phyloP scores from a whole-genome alignment of 2,888 invertebrate species.

The Pyrrhia umbra region DNA sequence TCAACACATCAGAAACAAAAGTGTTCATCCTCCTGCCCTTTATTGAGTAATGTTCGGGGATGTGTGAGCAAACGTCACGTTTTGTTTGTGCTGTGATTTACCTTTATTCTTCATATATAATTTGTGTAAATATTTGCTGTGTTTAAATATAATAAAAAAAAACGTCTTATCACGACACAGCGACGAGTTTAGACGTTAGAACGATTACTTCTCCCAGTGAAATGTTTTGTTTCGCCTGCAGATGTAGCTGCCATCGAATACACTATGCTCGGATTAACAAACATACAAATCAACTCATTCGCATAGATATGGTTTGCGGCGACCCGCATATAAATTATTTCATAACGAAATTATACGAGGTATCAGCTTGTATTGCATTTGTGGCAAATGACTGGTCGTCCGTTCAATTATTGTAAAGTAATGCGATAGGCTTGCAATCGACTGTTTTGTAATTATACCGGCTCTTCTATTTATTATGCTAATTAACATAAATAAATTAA shows the following conservation, averaged over 20 bases:
- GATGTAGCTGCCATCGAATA: not conserved
- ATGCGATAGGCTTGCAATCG: slow-evolving; percentile 19
- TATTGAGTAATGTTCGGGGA: too few relatives aligned
- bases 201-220: too few relatives aligned
- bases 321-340: slow-evolving; percentile 52
- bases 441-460: slow-evolving; percentile 23
- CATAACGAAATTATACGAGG: slow-evolving; percentile 51
- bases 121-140: too few relatives aligned
- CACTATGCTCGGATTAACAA: slow-evolving; percentile 13
- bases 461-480: slow-evolving; percentile 2
- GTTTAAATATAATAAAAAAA: too few relatives aligned
- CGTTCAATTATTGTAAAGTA: slow-evolving; percentile 21
- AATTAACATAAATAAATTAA: slow-evolving; percentile 4
- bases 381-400: slow-evolving; percentile 8
- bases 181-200: too few relatives aligned
- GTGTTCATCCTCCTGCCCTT: too few relatives aligned
- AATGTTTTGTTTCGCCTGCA: not conserved
- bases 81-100: too few relatives aligned
- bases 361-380: slow-evolving; percentile 40
- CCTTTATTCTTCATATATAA: too few relatives aligned
- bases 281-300: slow-evolving; percentile 34
- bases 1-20: too few relatives aligned
- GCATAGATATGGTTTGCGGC: slow-evolving; percentile 33
- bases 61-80: too few relatives aligned
- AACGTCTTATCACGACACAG: too few relatives aligned